Percentiles rank a stretch among this genome's conserved stretches.
phyloP scores from a whole-genome alignment of 2,797 vertebrate genomes.

The Pangasius mekongensis region DNA sequence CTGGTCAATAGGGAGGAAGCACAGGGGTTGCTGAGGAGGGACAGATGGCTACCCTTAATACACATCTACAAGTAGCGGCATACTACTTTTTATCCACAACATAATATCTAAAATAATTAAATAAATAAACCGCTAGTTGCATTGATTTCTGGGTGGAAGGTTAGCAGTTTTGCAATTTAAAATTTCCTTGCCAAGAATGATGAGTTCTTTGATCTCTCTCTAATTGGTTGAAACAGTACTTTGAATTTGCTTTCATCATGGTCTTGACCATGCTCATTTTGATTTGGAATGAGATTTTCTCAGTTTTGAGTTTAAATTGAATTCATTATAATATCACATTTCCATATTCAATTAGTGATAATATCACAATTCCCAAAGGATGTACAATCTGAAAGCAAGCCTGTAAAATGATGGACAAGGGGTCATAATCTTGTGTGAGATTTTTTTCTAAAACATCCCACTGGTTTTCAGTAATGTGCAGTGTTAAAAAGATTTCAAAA shows the following conservation, averaged over 20 bases:
- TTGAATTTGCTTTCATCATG: slow-evolving; percentile 13
- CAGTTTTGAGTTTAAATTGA: background rate
- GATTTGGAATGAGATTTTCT: slow-evolving; percentile 1
- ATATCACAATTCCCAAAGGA: background rate
- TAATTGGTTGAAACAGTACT: background rate
- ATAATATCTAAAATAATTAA: background rate
- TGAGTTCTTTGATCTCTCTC: background rate
- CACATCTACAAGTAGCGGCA: background rate
- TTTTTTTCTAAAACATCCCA: background rate
- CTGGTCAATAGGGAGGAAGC: slow-evolving; percentile 33
- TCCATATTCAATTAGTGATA: slow-evolving; percentile 10
- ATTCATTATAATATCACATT: background rate
- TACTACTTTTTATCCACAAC: background rate
- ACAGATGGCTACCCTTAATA: slow-evolving; percentile 29
- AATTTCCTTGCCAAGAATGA: background rate
- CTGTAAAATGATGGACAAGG: background rate
- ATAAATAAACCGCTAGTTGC: background rate
- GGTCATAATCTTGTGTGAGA: background rate
- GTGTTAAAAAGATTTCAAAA: background rate
- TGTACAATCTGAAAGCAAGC: slow-evolving; percentile 11
- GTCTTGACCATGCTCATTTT: background rate
- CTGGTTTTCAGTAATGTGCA: background rate
- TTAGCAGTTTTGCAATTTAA: background rate
- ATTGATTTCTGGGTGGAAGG: background rate
- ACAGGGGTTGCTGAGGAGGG: slow-evolving; percentile 21